These are phyloP conservation scores for Lacerta viridis DNA, from an alignment of 2,797 vertebrate species.

Conservation along the genomic window DNA sequence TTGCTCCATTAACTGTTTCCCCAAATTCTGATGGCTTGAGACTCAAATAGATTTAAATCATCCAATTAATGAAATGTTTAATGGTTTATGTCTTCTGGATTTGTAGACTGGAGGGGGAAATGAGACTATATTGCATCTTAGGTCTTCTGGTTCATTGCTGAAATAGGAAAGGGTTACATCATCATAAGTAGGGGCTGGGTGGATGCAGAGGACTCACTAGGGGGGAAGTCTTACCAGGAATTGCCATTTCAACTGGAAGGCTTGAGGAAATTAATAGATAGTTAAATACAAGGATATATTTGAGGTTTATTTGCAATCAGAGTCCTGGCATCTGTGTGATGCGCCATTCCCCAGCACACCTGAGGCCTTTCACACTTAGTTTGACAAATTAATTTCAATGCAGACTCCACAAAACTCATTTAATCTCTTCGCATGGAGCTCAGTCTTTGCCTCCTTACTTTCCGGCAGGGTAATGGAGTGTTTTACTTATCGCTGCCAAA, in stretches of 20 bases:
- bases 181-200: no score
- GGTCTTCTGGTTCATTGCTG: neutral
- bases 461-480: neutral
- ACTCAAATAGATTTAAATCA: neutral
- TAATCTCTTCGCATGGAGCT: conserved; percentile 55
- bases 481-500: neutral
- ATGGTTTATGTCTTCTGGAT: neutral
- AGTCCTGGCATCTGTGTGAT: conserved; percentile 10
- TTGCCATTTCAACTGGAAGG: conserved; percentile 10
- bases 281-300: conserved; percentile 23
- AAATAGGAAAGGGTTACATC: neutral
- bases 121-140: neutral
- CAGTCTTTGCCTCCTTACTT: neutral
- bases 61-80: conserved; percentile 8
- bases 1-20: neutral
- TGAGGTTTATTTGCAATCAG: conserved; percentile 19
- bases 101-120: neutral
- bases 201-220: neutral
- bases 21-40: neutral
- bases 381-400: conserved; percentile 71
- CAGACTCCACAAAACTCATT: conserved; percentile 58
- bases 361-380: conserved; percentile 65
- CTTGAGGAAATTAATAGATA: conserved; percentile 38
- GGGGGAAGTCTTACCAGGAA: neutral
- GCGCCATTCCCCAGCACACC: conserved; percentile 42